phyloP scores from a whole-genome alignment of 2,113 vertebrate species.

The Mionectes macconnelli region DNA sequence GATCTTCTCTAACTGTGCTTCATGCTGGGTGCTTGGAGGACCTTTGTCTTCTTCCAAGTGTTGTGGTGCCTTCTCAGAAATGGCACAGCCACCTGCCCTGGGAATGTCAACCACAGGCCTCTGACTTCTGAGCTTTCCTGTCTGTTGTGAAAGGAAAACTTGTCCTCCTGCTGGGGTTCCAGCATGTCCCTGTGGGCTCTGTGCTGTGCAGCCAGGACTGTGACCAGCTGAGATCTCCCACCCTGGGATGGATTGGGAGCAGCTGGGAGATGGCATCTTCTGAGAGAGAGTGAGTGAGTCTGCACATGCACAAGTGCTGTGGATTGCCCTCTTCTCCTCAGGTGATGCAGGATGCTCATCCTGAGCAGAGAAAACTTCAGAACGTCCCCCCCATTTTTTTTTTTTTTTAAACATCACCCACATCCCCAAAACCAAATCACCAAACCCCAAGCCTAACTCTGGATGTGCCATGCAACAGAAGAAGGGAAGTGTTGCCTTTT shows the following conservation, averaged over 20 bases:
- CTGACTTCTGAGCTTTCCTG: neutral
- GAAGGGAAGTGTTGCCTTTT: neutral
- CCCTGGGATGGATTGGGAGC: neutral
- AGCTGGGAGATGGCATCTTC: neutral
- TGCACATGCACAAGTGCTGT: fast-evolving
- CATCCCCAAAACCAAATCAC: neutral
- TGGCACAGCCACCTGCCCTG: fast-evolving
- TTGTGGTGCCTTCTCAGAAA: neutral
- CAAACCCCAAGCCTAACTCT: fast-evolving
- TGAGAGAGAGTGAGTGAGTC: neutral
- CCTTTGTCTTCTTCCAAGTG: neutral
- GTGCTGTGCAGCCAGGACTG: neutral
- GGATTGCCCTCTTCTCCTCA: neutral
- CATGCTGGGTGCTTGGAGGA: fast-evolving
- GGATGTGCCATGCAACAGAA: neutral
- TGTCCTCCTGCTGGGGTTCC: neutral
- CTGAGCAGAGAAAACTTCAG: neutral
- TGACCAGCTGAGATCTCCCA: neutral
- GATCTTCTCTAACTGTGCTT: fast-evolving
- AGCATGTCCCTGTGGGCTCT: neutral
- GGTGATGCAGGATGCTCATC: neutral
- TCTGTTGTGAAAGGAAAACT: neutral
- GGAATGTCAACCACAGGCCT: neutral
- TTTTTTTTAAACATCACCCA: fast-evolving
- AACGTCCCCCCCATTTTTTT: fast-evolving